Evolutionary conservation across 2,888 invertebrate genomes (phyloP), one percentile per base, ranked within the genome.

Genomic region (Campoplex capitator): DNA sequence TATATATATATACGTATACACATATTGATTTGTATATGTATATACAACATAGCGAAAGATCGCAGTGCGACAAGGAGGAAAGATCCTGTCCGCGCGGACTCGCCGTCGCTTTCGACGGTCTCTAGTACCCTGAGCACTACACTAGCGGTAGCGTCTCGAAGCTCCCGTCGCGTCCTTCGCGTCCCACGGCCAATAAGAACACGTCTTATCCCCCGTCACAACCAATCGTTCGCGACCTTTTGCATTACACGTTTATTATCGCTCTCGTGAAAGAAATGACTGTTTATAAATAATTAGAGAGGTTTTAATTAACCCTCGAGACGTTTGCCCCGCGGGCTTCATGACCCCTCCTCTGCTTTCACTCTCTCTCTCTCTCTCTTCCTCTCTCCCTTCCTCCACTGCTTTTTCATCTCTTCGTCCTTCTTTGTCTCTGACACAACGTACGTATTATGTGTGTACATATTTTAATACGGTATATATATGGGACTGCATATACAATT

Each of bases 261-360:
- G 91, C 91, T 90, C 92, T 88, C 90, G 89, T 89, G 90, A 92
- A 92, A 92, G 92, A 93, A 93, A 93, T 93, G 92, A 93, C 94
- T 94, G 93, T 94, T 93, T 94, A 93, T 94, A 94, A 94, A 94
- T 94, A 94, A 94, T 94, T 94, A 94, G 94, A 93, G 93, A 94
- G 94, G 92, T 93, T 94, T 94, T 94, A 94, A 94, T 94, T 94
- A 94, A 93, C 93, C 93, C 93, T 92, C 92, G 92, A 92, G 93
- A 93, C 92, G 92, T 90, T 90, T 86, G 82, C 89, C 89, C 92
- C 90, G 90, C 91, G 91, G 91, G 90, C 87, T 88, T 89, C 89
- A 88, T 89, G 87, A 32, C 89, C 90, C 85, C 84, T 79, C 81
- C 86, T 68, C 82, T 83, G 83, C 76, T n/a, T 58, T 45, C 86